Evolutionary conservation across 2,888 invertebrate genomes (phyloP), one percentile per base, ranked within the genome.

Genomic region (Plemyria rubiginata): DNA sequence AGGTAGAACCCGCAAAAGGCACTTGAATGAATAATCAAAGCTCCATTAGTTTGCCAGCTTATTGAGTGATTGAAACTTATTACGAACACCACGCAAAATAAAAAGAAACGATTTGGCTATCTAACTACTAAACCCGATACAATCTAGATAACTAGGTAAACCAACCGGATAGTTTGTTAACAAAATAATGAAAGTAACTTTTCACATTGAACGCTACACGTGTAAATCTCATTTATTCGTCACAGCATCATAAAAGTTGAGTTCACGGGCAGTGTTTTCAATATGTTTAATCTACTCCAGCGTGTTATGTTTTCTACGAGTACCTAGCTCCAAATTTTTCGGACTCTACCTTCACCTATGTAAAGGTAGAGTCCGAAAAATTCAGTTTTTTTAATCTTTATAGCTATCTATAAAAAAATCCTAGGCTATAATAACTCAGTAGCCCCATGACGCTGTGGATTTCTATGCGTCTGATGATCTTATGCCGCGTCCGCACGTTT

Each of bases 231-330:
- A 70, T 60, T 67, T 71, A 68, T 68, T 68, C 67, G 28, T 61
- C 49, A 41, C 29, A 46, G 70, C 53, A 68, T 69, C 48, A 73
- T 75, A 72, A 70, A 76, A 78, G 72, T 78, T 77, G 60, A 52
- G 62, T 55, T 59, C 72, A 72, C 61, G 67, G 64, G 58, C 67
- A 66, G 64, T 61, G 54, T 62, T 65, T 55, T 45, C 16, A 45
- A 43, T 54, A 54, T 45, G 32, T 32, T 38, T 38, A 11, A 38
- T 38, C 36, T 38, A 38, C 36, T 11, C 36, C 36, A 3, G 36
- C 36, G 11, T 38, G 1, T 1, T 38, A 38, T 38, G 11, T 11
- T 38, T 11, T 2, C 36, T 38, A 38, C 6, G 5, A 32, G 32
- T 32, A 1, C 1, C 32, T 5, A 22, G 3, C n/a, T n/a, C n/a